Evolutionary conservation across 2,797 vertebrate genomes (phyloP), one percentile per base, ranked within the genome.

Genomic region (Momotus momota): DNA sequence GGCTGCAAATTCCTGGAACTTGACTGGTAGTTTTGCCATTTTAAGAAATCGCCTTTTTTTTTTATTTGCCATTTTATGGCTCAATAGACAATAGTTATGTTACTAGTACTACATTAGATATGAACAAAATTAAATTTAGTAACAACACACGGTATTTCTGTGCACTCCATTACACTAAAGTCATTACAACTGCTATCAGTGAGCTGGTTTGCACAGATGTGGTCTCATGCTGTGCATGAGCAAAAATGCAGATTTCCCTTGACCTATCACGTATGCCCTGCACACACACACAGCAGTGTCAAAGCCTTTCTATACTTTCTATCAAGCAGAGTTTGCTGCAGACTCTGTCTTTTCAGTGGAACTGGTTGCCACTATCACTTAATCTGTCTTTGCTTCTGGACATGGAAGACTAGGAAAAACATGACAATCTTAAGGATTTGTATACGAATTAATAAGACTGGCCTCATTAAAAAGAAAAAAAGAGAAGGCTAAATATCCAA

Each of bases 101-200:
- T 38, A 23, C 21, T 62, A 83, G 61, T 4, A 54, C 7, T 35
- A 40, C 12, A 40, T 6, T 25, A 60, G 9, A 12, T 35, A 48
- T 3, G 1, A 60, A 6, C 31, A 62, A 48, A 21, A 65, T 27
- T 0, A 26, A 16, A 40, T 25, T 64, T 38, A 52, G 7, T 15
- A 69, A 27, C 16, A 71, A 14, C 0, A 0, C 3, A 33, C 2
- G 4, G 12, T 21, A 65, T 49, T 60, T 62, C 43, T 33, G 1
- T 38, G 22, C 27, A 15, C 15, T 61, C 81, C 72, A 14, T 13
- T 19, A 19, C 27, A 12, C 9, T 29, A 0, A 7, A 25, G 20
- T 61, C 21, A 54, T 27, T 33, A 4, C 23, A 48, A 81, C 15
- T 72, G 12, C 14, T 54, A 1, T 1, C 7, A 70, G 27, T 26